Evolutionary conservation across 2,797 vertebrate species (phyloP).

Genomic region (Betta splendens): DNA sequence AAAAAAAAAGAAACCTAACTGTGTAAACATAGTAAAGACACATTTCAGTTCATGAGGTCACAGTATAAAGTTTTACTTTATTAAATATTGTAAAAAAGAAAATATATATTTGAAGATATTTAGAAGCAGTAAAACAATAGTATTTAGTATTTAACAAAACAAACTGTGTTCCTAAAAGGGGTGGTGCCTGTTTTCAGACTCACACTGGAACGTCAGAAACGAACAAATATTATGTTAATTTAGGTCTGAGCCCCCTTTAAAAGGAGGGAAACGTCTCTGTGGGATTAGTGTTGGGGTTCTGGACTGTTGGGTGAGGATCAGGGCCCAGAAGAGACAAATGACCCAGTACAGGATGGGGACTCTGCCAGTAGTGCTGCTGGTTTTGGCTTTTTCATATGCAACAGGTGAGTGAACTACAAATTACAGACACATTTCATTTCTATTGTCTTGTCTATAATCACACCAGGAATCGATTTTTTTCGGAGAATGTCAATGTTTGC

Average conservation of each 20-base stretch:
- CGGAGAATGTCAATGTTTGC: too few relatives aligned
- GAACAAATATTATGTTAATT: conserved; percentile 83
- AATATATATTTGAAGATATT: too few relatives aligned
- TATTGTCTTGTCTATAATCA: too few relatives aligned
- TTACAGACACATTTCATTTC: too few relatives aligned
- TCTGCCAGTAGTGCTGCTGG: conserved; percentile 63
- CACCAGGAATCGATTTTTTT: too few relatives aligned
- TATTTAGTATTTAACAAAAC: conserved; percentile 7
- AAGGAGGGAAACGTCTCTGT: conserved; percentile 62
- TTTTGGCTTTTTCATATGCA: conserved; percentile 60
- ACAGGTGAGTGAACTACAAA: conserved; percentile 72
- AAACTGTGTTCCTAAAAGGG: conserved; percentile 29
- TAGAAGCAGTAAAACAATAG: neutral
- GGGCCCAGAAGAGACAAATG: conserved; percentile 48
- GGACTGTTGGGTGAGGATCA: conserved; percentile 57
- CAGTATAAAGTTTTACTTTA: too few relatives aligned
- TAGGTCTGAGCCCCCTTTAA: conserved; percentile 69
- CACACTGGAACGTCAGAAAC: conserved; percentile 73
- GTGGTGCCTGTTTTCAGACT: conserved; percentile 48
- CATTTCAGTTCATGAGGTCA: neutral
- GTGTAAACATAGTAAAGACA: neutral
- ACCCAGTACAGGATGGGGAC: conserved; percentile 68
- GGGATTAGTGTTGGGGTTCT: conserved; percentile 58
- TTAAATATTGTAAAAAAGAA: too few relatives aligned
- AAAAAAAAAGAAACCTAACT: neutral